Evolutionary conservation across 2,113 vertebrate species (phyloP), one percentile per base, ranked within the genome.

Genomic region (Loxodonta africana): DNA sequence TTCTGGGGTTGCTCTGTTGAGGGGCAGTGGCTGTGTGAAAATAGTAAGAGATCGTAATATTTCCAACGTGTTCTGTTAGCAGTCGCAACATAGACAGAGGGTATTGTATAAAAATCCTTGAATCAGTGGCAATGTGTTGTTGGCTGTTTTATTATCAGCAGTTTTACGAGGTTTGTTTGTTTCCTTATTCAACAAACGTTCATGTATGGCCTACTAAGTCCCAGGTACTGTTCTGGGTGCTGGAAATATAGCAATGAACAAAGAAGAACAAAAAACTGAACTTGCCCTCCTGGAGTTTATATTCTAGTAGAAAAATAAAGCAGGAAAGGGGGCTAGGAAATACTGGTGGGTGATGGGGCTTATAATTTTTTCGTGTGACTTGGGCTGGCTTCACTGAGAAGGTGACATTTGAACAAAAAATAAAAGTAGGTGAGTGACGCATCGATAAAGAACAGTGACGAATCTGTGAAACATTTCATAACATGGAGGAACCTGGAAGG

Each of bases 21-120:
- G 28, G 48, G 25, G 4, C 57, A 5, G 28, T 46, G 33, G 10
- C 7, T 53, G 11, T 14, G 69, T 71, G 65, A 69, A 87, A 71
- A 51, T 25, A 46, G 51, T 25, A n/a, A 51, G 9, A 51, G 62
- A 17, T 48, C 26, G 46, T 87, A 25, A 33, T 67, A 46, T 33
- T 69, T 51, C 17, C n/a, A 86, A 86, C n/a, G 10, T 48, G 44
- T 94, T 90, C 48, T 95, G 89, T 97, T 25, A 73, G 30, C 23
- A 23, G 71, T 71, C 26, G 46, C 53, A 41, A 69, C 86, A 69
- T 80, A 37, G 65, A 37, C 82, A 53, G 46, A 73, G 15, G n/a
- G 17, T 25, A 44, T 46, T 83, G 8, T 37, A 25, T 62, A 74
- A 83, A 53, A 83, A 53, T 44, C 37, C 6, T 74, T 51, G 51